Conservation (phyloP, 2,797 vertebrate species). For the Staurois parvus region DNA sequence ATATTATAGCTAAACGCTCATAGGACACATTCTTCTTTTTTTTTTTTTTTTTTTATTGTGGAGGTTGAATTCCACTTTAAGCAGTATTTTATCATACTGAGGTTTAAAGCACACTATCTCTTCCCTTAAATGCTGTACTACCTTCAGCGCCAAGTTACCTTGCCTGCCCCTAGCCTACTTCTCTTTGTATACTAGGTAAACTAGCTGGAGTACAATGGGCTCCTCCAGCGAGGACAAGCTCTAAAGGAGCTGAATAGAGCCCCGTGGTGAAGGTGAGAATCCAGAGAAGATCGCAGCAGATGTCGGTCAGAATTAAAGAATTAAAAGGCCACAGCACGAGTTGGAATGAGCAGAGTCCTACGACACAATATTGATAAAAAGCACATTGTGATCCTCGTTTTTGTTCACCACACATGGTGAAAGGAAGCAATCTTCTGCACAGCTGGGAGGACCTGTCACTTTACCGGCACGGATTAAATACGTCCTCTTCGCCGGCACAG, state of each 20-base stretch:
- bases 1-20: no score
- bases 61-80: no score
- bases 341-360: neutral
- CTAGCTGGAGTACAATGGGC: neutral
- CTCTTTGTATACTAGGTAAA: no score
- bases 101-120: no score
- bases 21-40: no score
- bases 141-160: no score
- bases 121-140: no score
- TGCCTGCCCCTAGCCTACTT: no score
- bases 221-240: neutral
- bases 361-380: constrained; percentile 47
- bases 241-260: neutral
- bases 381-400: constrained; percentile 15
- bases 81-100: no score
- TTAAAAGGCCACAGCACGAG: constrained; percentile 30
- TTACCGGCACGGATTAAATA: constrained; percentile 60
- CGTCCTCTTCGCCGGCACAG: neutral
- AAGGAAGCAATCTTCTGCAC: constrained; percentile 58
- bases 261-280: neutral
- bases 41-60: no score
- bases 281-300: neutral
- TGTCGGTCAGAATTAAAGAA: constrained; percentile 16
- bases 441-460: constrained; percentile 54
- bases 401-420: constrained; percentile 47